Percentiles rank a stretch among this genome's conserved stretches.
Conservation (phyloP, 2,888 invertebrate genomes). For the Caenorhabditis sp. region DNA sequence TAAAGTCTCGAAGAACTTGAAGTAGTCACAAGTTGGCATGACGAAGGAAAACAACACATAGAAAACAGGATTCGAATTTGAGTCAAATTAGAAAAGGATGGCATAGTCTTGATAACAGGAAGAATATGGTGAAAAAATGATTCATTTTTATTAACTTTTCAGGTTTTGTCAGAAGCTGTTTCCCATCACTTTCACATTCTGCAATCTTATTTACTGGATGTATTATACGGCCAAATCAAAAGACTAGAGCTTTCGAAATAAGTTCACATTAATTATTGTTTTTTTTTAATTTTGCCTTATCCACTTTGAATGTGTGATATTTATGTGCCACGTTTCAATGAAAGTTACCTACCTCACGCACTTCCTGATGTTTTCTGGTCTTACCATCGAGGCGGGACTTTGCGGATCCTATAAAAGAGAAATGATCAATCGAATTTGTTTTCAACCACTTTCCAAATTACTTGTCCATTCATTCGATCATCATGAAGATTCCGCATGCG, state of each 20-base stretch:
- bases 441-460: neutral
- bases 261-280: neutral
- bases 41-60: neutral
- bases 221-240: slow-evolving; percentile 75
- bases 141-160: slow-evolving; percentile 17
- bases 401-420: neutral
- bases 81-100: no score
- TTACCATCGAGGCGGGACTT: neutral
- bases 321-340: slow-evolving; percentile 42
- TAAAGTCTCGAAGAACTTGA: neutral
- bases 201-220: slow-evolving; percentile 78
- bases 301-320: slow-evolving; percentile 40
- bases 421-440: slow-evolving; percentile 4
- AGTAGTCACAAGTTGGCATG: slow-evolving; percentile 3
- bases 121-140: neutral
- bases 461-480: no score
- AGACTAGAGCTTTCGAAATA: slow-evolving; percentile 54
- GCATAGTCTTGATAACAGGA: no score
- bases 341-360: neutral
- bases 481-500: slow-evolving; percentile 37
- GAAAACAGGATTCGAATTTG: neutral
- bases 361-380: neutral
- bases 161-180: slow-evolving; percentile 78
- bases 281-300: no score
- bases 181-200: slow-evolving; percentile 76